Conservation (phyloP, 2,113 vertebrate species). For the Mustela lutreola region DNA sequence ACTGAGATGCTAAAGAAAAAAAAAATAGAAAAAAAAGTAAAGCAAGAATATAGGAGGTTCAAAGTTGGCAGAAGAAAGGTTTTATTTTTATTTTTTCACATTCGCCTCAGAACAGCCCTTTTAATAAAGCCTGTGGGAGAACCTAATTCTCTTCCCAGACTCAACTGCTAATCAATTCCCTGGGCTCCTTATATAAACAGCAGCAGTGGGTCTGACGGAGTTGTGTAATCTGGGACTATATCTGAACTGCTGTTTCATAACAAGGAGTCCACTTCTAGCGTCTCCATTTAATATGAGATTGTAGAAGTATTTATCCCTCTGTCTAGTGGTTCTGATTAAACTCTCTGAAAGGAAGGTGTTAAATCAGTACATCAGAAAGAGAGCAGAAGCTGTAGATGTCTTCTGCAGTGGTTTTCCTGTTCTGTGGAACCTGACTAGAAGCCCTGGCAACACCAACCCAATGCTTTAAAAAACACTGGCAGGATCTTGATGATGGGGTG, state of each 20-base stretch:
- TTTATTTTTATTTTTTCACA: slow-evolving; percentile 73
- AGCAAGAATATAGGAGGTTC: slow-evolving; percentile 38
- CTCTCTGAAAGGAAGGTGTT: background rate
- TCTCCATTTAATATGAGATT: slow-evolving; percentile 4
- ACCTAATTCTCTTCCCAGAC: slow-evolving; percentile 79
- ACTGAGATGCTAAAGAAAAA: slow-evolving; percentile 14
- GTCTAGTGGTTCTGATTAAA: slow-evolving; percentile 40
- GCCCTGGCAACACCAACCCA: background rate
- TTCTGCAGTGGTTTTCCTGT: background rate
- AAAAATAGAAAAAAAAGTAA: background rate
- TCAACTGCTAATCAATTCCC: slow-evolving; percentile 82
- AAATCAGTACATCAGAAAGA: background rate
- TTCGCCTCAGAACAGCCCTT: slow-evolving; percentile 74
- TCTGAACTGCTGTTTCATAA: slow-evolving; percentile 57
- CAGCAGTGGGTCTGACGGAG: slow-evolving; percentile 47
- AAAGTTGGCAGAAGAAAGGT: background rate
- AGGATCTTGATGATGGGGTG: background rate
- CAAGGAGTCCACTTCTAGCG: slow-evolving; percentile 43
- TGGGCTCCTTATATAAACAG: slow-evolving; percentile 70
- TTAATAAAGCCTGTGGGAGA: slow-evolving; percentile 81
- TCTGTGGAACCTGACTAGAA: background rate
- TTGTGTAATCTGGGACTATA: slow-evolving; percentile 59
- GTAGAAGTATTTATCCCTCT: background rate
- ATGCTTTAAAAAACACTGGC: background rate
- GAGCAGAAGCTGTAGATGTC: background rate